Percentiles rank a stretch among this genome's conserved stretches.
Evolutionary conservation across 92 coral and sea anemone genomes (phyloP).

Genomic region (Siderastrea siderea): DNA sequence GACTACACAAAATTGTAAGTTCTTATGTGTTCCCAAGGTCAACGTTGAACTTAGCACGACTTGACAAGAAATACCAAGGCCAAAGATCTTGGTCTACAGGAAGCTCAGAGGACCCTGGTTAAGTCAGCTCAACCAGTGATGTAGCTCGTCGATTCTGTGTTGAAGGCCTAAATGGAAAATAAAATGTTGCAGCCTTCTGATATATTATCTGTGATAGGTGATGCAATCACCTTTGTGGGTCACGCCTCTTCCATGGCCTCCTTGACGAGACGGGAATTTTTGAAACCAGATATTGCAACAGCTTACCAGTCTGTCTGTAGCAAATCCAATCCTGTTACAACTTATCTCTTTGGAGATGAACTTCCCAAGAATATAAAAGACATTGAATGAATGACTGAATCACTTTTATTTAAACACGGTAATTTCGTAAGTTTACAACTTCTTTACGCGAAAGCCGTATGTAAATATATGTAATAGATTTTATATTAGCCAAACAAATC

Average conservation of each 20-base stretch:
- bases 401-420: too few relatives aligned
- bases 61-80: constrained; percentile 40
- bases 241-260: neutral
- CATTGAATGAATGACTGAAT: constrained; percentile 72
- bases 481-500: too few relatives aligned
- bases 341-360: constrained; percentile 17
- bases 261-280: constrained; percentile 31
- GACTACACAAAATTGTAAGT: too few relatives aligned
- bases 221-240: neutral
- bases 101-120: constrained; percentile 43
- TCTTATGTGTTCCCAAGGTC: too few relatives aligned
- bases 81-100: constrained; percentile 44
- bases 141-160: too few relatives aligned
- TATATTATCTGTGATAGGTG: too few relatives aligned
- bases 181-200: too few relatives aligned
- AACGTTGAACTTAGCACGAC: constrained; percentile 53
- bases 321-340: constrained; percentile 1
- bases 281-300: constrained; percentile 21
- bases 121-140: constrained; percentile 47
- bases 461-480: too few relatives aligned
- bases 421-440: too few relatives aligned
- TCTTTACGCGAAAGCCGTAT: too few relatives aligned
- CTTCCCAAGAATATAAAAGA: constrained; percentile 75
- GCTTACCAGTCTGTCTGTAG: constrained; percentile 47
- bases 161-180: too few relatives aligned